Base-by-base conservation (phyloP, 1,140 invertebrate species). In the Temnothorax nylanderi region DNA sequence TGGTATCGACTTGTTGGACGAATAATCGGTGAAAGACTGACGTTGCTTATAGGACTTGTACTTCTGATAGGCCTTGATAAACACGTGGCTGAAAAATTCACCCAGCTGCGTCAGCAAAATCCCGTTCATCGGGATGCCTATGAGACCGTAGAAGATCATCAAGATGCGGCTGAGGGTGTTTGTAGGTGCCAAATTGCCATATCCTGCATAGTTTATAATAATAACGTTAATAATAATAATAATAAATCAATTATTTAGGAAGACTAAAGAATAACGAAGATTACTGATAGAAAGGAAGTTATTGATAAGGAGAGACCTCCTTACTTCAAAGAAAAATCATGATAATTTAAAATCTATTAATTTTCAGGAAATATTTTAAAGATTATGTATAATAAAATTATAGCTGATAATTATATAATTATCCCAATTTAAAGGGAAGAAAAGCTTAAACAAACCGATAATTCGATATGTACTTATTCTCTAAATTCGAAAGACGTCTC, bases 91-190 rank as follows among this genome's bases (percentile, higher is more conserved):
- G 92, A 98, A 98, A 92, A 97, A 98, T 91, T 98, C 97, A 71
- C 97, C 98, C 8, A 98, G 93, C 58, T 97, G 97, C 1, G 97
- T 96, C 26, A 98, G 96, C 11, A 98, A 95, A 72, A 99, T 98
- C 94, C 98, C 98, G 92, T 98, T 98, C 92, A 99, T 97, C 0
- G 99, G 99, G 86, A 99, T 99, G n/a, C 99, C 99, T 81, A 99
- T 97, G 21, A 99, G 95, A 0, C 97, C 98, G 93, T 99, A 99
- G 84, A 98, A 97, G 91, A 99, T 99, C 96, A 99, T 99, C 54
- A 99, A 96, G 71, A 99, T 97, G 85, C 98, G 97, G 18, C 98
- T 97, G 1, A 97, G 94, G 78, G 96, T 96, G 1, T 98, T 98
- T 11, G 98, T 98, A 0, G 99, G 98, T 0, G 98, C 97, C 90